These are phyloP conservation scores for Gambusia holbrooki DNA, from an alignment of 2,113 vertebrate genomes.

Conservation along the genomic window DNA sequence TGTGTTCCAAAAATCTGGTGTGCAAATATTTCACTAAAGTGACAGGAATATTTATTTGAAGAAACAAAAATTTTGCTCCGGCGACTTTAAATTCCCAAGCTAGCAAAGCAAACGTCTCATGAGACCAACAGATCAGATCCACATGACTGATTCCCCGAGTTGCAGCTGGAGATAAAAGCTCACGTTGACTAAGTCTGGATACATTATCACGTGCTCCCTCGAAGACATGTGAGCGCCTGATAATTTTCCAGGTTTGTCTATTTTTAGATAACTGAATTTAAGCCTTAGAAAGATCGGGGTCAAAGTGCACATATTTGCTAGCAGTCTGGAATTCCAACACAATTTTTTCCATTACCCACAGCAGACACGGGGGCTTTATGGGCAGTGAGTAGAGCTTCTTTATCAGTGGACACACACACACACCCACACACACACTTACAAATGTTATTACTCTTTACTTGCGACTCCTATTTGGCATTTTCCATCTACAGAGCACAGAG, in stretches of 20 bases:
- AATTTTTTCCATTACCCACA: slow-evolving; percentile 88
- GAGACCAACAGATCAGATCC: slow-evolving; percentile 34
- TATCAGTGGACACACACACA: slow-evolving; percentile 47
- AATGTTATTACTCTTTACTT: slow-evolving; percentile 40
- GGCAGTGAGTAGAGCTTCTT: slow-evolving; percentile 50
- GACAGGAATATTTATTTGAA: not conserved
- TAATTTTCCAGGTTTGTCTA: slow-evolving; percentile 80
- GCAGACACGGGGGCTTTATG: slow-evolving; percentile 69
- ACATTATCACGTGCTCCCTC: slow-evolving; percentile 29
- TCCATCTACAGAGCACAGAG: not conserved
- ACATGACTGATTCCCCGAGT: slow-evolving; percentile 11
- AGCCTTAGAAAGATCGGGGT: slow-evolving; percentile 78
- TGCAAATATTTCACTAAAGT: not conserved
- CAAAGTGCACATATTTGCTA: slow-evolving; percentile 85
- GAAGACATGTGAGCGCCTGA: slow-evolving; percentile 57
- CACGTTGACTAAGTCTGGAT: not conserved
- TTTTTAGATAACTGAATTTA: slow-evolving; percentile 80
- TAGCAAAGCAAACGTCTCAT: slow-evolving; percentile 32
- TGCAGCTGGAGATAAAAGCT: slow-evolving; percentile 18
- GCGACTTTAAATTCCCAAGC: slow-evolving; percentile 50
- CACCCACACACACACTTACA: not conserved
- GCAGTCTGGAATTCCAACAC: slow-evolving; percentile 86
- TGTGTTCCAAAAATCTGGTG: no score
- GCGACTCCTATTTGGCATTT: not conserved
- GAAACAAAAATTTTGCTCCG: slow-evolving; percentile 33